Percentiles rank a stretch among this genome's conserved stretches.
These are phyloP conservation scores for Bombyx mori DNA, from an alignment of 1,140 invertebrate species.

Conservation along the genomic window ASM3026992v2 NC_085127.1:2403001-2403500, in stretches of 20 bases:
- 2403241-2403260: conserved; percentile 28
- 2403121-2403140: conserved; percentile 45
- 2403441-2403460: conserved; percentile 35
- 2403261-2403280: conserved; percentile 36
- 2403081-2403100: conserved; percentile 50
- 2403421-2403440: conserved; percentile 44
- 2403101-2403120: conserved; percentile 36
- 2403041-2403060: conserved; percentile 31
- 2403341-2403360: conserved; percentile 40
- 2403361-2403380: conserved; percentile 34
- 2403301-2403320: conserved; percentile 33
- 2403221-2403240: conserved; percentile 42
- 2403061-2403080: conserved; percentile 36
- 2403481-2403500: conserved; percentile 31
- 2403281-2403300: conserved; percentile 40
- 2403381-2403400: conserved; percentile 40
- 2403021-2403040: conserved; percentile 31
- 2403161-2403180: conserved; percentile 36
- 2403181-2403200: conserved; percentile 36
- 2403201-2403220: conserved; percentile 41
- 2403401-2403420: conserved; percentile 50
- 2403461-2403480: conserved; percentile 30
- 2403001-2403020: conserved; percentile 29
- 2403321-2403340: conserved; percentile 53
- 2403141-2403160: conserved; percentile 37